Evolutionary conservation across 2,797 vertebrate species (phyloP).

Genomic region (Myotis daubentonii): DNA sequence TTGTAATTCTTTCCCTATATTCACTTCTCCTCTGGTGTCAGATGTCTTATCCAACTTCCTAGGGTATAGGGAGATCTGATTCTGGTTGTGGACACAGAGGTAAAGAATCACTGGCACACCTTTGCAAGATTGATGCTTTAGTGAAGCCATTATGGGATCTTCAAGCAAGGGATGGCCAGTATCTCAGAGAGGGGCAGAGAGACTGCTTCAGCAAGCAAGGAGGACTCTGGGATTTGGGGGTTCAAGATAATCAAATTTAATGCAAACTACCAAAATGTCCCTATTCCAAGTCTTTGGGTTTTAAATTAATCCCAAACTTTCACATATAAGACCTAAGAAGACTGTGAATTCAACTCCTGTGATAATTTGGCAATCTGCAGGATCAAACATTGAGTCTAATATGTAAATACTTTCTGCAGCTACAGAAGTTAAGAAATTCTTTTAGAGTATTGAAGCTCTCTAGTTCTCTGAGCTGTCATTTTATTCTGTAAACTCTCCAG

Average conservation of each 20-base stretch:
- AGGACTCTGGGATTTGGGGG: background rate
- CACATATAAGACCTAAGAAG: background rate
- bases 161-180: background rate
- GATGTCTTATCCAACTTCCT: background rate
- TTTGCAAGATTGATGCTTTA: background rate
- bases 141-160: background rate
- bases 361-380: background rate
- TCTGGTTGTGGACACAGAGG: background rate
- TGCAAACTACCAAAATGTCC: background rate
- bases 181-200: background rate
- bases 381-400: background rate
- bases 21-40: background rate
- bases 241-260: background rate
- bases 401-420: background rate
- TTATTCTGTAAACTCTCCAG: background rate
- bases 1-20: background rate
- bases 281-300: background rate
- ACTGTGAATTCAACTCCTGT: background rate
- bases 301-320: conserved; percentile 29
- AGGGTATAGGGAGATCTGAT: background rate
- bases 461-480: background rate
- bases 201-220: background rate
- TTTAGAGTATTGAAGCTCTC: background rate
- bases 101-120: background rate
- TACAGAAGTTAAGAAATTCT: background rate